A percentile compares a stretch with the other conserved stretches of the same genome.
Conservation (phyloP, 2,888 invertebrate genomes). For the Acleris emargana region DNA sequence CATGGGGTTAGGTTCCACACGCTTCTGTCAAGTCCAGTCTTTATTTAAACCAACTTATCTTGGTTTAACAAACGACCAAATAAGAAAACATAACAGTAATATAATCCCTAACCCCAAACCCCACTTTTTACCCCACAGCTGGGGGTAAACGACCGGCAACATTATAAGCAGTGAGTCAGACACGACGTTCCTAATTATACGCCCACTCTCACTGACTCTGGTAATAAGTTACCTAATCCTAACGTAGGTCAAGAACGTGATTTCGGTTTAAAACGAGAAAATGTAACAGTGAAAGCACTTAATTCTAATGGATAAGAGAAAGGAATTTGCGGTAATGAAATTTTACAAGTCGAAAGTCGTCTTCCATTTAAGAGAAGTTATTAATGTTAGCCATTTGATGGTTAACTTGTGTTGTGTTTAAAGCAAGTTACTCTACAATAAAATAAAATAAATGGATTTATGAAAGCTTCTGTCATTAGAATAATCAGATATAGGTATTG, state of each 20-base stretch:
- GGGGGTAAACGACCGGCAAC: slow-evolving; percentile 25
- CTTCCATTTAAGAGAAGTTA: slow-evolving; percentile 18
- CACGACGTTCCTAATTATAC: slow-evolving; percentile 47
- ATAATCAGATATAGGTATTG: too few relatives aligned
- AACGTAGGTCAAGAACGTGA: slow-evolving; percentile 64
- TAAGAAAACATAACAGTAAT: too few relatives aligned
- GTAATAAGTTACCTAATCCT: slow-evolving; percentile 54
- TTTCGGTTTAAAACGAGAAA: slow-evolving; percentile 39
- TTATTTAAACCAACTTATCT: neutral
- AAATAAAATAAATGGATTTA: neutral
- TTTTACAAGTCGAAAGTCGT: slow-evolving; percentile 28
- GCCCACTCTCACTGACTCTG: slow-evolving; percentile 50
- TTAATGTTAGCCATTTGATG: neutral
- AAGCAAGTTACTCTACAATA: neutral
- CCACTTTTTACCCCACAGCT: slow-evolving; percentile 1
- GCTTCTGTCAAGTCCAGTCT: too few relatives aligned
- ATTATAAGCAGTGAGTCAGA: slow-evolving; percentile 21
- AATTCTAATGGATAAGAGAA: slow-evolving; percentile 36
- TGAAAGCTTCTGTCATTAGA: neutral
- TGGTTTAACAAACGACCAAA: neutral
- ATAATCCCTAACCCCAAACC: neutral
- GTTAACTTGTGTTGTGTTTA: neutral
- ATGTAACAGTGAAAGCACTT: slow-evolving; percentile 37
- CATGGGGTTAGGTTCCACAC: too few relatives aligned
- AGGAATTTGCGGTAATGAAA: slow-evolving; percentile 31